Base-by-base conservation (phyloP, 2,888 invertebrate genomes). In the Tetanocera ferruginea region DNA sequence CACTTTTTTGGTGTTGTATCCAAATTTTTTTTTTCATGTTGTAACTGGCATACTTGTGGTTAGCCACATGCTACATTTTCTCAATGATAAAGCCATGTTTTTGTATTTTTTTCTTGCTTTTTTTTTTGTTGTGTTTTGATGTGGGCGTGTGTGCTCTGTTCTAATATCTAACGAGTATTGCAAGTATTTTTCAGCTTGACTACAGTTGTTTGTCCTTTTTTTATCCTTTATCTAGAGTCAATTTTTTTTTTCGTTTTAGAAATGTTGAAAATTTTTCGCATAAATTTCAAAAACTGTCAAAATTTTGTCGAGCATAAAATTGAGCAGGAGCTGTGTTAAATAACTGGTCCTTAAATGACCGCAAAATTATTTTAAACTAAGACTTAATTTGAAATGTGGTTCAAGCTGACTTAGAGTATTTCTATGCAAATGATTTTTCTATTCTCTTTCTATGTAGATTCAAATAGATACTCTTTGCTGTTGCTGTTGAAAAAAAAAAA, bases 301-400 rank as follows among this genome's bases (percentile, higher is more conserved):
- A 76, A 69, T 62, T 62, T 76, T 62, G 31, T 76, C 70, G 70
- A 51, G 76, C 70, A 76, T 60, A 62, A 76, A 76, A 76, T 76
- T 76, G 62, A 70, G 19, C 28, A 75, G 28, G 25, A 73, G 43
- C 49, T 34, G 6, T 57, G 51, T 25, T 49, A 51, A 37, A 49
- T 69, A 6, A 25, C 25, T 51, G 69, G 19, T 55, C 9, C 52
- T 67, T 23, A 49, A 43, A 67, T 67, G 37, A 43, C 49, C 25
- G 43, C 2, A 62, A 62, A 28, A 25, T 62, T 62, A 28, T 62
- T 62, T 62, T 5, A 28, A 62, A 55, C 19, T 55, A 23, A 5
- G 8, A 19, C 6, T 62, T 43, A 43, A 43, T 43, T 43, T 43
- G 43, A 11, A 43, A 43, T 43, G 11, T 43, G 14, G 43, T 3